A percentile compares a stretch with the other conserved stretches of the same genome.
phyloP scores from a whole-genome alignment of 2,888 invertebrate genomes.

The Noctua pronuba region DNA sequence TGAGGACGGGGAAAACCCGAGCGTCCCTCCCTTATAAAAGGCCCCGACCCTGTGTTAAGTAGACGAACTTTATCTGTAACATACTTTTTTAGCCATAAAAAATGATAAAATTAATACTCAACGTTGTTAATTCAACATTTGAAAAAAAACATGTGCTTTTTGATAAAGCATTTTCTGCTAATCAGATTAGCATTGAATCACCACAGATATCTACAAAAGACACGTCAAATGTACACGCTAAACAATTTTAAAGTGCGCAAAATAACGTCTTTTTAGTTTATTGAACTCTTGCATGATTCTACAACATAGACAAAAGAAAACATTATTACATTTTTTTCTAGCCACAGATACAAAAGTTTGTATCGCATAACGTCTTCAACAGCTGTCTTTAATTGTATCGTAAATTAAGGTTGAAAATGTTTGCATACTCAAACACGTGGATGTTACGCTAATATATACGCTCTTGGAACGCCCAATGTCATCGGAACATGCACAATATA shows the following conservation, averaged over 20 bases:
- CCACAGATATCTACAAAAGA: constrained; percentile 2
- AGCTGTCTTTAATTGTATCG: constrained; percentile 40
- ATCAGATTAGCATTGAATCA: constrained; percentile 10
- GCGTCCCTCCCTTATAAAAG: too few relatives aligned
- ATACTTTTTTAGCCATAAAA: constrained; percentile 30
- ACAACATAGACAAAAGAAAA: constrained; percentile 31
- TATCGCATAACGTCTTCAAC: constrained; percentile 23
- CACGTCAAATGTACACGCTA: background rate
- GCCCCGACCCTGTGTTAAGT: background rate
- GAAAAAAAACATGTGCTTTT: constrained; percentile 6
- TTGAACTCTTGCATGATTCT: constrained; percentile 50
- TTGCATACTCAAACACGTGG: constrained; percentile 12
- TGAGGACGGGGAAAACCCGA: constrained; percentile 13
- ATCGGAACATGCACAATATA: background rate
- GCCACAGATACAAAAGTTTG: constrained; percentile 23
- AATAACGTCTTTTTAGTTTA: constrained; percentile 34
- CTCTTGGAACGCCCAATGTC: constrained; percentile 9
- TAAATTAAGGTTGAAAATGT: constrained; percentile 40
- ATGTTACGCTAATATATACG: constrained; percentile 10
- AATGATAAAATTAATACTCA: background rate
- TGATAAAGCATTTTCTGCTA: constrained; percentile 1
- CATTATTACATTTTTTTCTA: constrained; percentile 17
- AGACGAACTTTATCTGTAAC: constrained; percentile 22
- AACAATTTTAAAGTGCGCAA: constrained; percentile 6
- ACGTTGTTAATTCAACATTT: background rate